Percentiles rank a stretch among this genome's conserved stretches.
These are phyloP conservation scores for Loripinus fragilis DNA, from an alignment of 2,888 invertebrate species.

Conservation along the genomic window DNA sequence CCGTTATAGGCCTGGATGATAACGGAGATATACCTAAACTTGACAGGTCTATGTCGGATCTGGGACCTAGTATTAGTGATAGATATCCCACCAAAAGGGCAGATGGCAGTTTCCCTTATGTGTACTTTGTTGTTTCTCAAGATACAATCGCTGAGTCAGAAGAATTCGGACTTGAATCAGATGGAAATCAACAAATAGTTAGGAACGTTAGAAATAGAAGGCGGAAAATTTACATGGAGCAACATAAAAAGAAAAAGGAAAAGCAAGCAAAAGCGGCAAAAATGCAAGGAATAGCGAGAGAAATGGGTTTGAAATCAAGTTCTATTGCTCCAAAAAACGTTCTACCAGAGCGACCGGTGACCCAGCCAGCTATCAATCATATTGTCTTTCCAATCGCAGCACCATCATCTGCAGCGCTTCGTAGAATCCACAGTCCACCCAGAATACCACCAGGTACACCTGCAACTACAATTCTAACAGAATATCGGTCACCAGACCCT, in stretches of 20 bases:
- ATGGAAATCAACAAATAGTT: slow-evolving; percentile 21
- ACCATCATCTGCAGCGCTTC: slow-evolving; percentile 18
- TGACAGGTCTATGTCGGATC: slow-evolving; percentile 42
- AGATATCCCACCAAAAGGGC: slow-evolving; percentile 11
- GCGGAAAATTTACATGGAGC: slow-evolving; percentile 39
- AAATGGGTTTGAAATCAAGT: slow-evolving; percentile 54
- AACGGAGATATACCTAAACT: slow-evolving; percentile 29
- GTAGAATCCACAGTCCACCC: slow-evolving; percentile 46
- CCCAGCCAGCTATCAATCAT: slow-evolving; percentile 41
- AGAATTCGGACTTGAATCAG: slow-evolving; percentile 21
- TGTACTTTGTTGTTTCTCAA: slow-evolving; percentile 67
- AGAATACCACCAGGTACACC: slow-evolving; percentile 58
- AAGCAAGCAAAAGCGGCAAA: slow-evolving; percentile 36
- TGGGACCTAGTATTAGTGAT: slow-evolving; percentile 12
- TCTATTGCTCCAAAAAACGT: slow-evolving; percentile 20
- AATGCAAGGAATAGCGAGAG: slow-evolving; percentile 50
- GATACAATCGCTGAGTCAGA: slow-evolving; percentile 37
- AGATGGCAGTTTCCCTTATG: slow-evolving; percentile 50
- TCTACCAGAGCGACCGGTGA: not conserved
- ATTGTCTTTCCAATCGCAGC: slow-evolving; percentile 35
- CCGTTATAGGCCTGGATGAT: slow-evolving; percentile 4
- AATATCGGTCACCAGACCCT: slow-evolving; percentile 21
- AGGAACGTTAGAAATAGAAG: slow-evolving; percentile 49
- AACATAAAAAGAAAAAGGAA: slow-evolving; percentile 37
- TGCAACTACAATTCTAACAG: slow-evolving; percentile 28